Conservation (phyloP, 2,888 invertebrate genomes). For the Dolichomitus sp. region DNA sequence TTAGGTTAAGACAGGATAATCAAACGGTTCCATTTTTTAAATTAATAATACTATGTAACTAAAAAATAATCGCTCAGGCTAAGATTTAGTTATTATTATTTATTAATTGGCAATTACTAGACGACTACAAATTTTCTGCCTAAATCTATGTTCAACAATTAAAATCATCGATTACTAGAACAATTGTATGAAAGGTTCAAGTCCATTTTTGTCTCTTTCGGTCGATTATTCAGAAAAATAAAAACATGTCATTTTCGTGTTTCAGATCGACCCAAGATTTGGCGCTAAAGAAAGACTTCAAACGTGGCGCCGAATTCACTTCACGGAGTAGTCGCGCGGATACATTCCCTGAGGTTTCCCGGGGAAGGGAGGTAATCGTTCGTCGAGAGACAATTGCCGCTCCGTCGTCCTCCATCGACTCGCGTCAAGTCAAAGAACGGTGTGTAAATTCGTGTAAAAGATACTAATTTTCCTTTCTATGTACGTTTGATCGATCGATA, state of each 20-base stretch:
- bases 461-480: constrained; percentile 1
- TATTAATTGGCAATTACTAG: too few species aligned
- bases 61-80: too few species aligned
- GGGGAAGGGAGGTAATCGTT: constrained; percentile 83
- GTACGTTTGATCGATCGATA: neutral
- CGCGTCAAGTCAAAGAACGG: constrained; percentile 84
- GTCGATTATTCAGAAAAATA: neutral
- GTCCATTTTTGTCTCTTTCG: too few species aligned
- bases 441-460: constrained; percentile 57
- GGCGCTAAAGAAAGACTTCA: constrained; percentile 83
- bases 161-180: too few species aligned
- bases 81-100: too few species aligned
- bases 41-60: too few species aligned
- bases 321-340: constrained; percentile 83
- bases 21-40: too few species aligned
- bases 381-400: constrained; percentile 81
- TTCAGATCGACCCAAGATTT: constrained; percentile 81
- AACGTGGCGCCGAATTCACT: constrained; percentile 81
- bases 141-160: too few species aligned
- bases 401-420: constrained; percentile 81
- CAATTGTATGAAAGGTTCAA: too few species aligned
- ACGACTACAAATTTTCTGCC: too few species aligned
- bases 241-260: neutral
- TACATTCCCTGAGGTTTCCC: constrained; percentile 80
- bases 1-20: too few species aligned